Base-by-base conservation (phyloP, 2,888 invertebrate species). In the Zootermopsis nevadensis region DNA sequence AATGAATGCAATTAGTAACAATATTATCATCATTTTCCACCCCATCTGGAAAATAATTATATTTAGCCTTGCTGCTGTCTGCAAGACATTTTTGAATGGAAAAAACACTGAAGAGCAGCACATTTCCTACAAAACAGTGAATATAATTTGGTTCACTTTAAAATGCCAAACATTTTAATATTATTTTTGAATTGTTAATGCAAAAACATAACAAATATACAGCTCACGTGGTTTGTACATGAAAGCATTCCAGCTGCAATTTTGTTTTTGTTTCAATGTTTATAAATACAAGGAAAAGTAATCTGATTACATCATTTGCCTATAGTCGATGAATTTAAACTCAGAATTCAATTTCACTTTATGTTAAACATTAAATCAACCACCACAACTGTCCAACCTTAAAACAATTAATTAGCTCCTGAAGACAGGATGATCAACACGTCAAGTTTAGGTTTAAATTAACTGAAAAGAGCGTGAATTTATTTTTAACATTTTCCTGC, bases 321-420 rank as follows among this genome's bases (percentile, higher is more conserved):
- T 38, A 74, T 7, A 74, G 24, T 74, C 74, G 35, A 72, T 38
- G 10, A 33, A 74, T 4, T 74, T 35, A 24, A 74, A 74, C 2
- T 74, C 38, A 24, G 38, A 42, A 74, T 74, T n/a, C 74, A 42
- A 74, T 24, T 38, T 74, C 74, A 27, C 7, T 79, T 53, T 55
- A 79, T 79, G 79, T 79, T 79, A 33, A n/a, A 79, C 60, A 55
- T 79, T 53, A 79, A 79, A 80, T 80, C 66, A 55, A 80, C 31
- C 74, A 74, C 74, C 74, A 74, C 38, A 74, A 38, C 24, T 42
- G 24, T 74, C 33, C 74, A 74, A 42, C 74, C 42, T 74, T 74
- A 12, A 4, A 69, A 69, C 22, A 69, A 69, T 69, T 33, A 69
- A 69, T 69, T 33, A 69, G 31, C 31, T 69, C 31, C 33, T 69